phyloP scores from a whole-genome alignment of 2,113 vertebrate species.

The Passer montanus region DNA sequence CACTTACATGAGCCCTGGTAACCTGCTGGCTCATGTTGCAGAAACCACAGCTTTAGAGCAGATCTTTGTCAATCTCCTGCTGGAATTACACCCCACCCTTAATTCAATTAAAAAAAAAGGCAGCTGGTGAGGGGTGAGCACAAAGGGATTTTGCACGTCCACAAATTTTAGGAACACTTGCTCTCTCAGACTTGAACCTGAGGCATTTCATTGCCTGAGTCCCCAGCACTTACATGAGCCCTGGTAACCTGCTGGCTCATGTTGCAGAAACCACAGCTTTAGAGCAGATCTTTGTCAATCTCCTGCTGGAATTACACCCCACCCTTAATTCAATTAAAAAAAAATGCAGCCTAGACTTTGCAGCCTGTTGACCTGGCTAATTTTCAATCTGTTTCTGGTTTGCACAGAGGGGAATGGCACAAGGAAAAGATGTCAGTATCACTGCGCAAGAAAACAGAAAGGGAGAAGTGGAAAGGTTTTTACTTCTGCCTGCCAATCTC shows the following conservation, averaged over 20 bases:
- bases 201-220: neutral
- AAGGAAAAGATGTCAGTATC: fast-evolving
- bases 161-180: neutral
- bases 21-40: neutral
- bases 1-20: neutral
- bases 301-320: neutral
- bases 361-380: neutral
- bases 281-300: neutral
- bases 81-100: neutral
- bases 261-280: neutral
- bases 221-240: neutral
- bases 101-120: neutral
- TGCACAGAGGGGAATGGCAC: neutral
- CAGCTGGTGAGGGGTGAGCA: no score
- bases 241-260: neutral
- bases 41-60: neutral
- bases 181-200: neutral
- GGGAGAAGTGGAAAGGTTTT: neutral
- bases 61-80: neutral
- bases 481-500: neutral
- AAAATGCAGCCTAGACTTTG: neutral
- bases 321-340: neutral
- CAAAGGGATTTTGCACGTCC: neutral
- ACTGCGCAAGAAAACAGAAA: neutral
- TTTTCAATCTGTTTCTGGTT: neutral